Evolutionary conservation across 2,888 invertebrate species (phyloP), one percentile per base, ranked within the genome.

Genomic region (Drosophila yooni): DNA sequence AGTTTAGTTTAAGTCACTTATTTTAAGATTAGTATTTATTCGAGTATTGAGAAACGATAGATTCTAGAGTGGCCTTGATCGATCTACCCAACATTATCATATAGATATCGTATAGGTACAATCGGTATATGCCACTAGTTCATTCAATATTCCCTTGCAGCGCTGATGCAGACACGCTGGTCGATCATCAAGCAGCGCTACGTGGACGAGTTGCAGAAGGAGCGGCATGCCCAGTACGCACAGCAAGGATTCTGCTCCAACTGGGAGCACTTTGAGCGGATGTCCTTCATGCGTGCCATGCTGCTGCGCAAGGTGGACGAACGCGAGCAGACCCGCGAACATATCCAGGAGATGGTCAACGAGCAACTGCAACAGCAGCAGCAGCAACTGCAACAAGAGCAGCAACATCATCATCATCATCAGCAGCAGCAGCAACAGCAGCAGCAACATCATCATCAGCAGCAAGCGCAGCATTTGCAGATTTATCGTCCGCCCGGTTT

Each of bases 251-350:
- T 92, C 54, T 84, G 91, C 29, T 92, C 92, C 36, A 90, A 90
- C 31, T 92, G 92, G 92, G 92, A 92, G 67, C 92, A 92, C 72
- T 92, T 92, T 38, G 92, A 92, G 6, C 92, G 92, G 25, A 92
- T 92, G 92, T 79, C 88, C 51, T 92, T 92, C 33, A 92, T 92
- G 92, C 85, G 92, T 2, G 92, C 91, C 6, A 92, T 89, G 65
- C 82, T 92, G 34, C 70, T 90, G 15, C 89, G 90, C 25, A 92
- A 92, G 70, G 92, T 92, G 43, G 92, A 92, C 54, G 92, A 92
- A 57, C 90, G 92, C 18, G 92, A 92, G 54, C 92, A 92, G 73
- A 92, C 92, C 3, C 92, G 91, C 10, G 91, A 92, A 50, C 92
- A 91, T 50, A 92, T 92, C 40, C 92, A 92, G 74, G 92, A 92